phyloP scores from a whole-genome alignment of 2,888 invertebrate species.

The Metalampra italica region DNA sequence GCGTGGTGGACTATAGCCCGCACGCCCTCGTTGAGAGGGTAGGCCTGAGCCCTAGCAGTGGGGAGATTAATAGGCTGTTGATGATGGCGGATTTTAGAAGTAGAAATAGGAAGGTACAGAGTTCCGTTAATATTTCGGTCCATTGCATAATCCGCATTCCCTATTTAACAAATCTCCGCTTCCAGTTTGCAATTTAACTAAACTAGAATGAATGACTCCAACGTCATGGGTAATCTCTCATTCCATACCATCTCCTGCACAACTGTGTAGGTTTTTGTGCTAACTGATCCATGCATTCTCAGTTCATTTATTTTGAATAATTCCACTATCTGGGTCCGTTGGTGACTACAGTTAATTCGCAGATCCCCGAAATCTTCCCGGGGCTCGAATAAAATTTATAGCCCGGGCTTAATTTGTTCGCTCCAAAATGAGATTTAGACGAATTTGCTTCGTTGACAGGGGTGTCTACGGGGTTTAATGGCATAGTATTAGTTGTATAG shows the following conservation, averaged over 20 bases:
- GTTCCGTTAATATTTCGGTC: no score
- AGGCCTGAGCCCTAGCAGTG: no score
- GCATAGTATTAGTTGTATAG: background rate
- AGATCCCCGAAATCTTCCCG: slow-evolving; percentile 39
- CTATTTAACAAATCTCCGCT: no score
- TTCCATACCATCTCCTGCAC: background rate
- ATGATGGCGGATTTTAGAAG: no score
- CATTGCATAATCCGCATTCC: background rate
- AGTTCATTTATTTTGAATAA: slow-evolving; percentile 42
- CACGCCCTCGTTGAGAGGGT: no score
- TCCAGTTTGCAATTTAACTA: no score
- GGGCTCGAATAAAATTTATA: slow-evolving; percentile 49
- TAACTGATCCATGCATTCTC: slow-evolving; percentile 24
- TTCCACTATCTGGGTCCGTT: slow-evolving; percentile 27
- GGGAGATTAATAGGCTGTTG: no score
- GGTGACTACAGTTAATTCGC: slow-evolving; percentile 28
- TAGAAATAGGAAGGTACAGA: no score
- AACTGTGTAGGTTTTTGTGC: background rate
- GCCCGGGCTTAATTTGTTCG: slow-evolving; percentile 24
- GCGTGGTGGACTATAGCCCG: no score
- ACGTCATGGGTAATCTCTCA: background rate
- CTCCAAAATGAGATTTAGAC: slow-evolving; percentile 25
- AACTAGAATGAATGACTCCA: no score
- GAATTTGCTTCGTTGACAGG: slow-evolving; percentile 24
- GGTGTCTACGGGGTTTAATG: slow-evolving; percentile 8